Conservation (phyloP, 1,140 invertebrate species). For the Proctacanthus coquilletti region DNA sequence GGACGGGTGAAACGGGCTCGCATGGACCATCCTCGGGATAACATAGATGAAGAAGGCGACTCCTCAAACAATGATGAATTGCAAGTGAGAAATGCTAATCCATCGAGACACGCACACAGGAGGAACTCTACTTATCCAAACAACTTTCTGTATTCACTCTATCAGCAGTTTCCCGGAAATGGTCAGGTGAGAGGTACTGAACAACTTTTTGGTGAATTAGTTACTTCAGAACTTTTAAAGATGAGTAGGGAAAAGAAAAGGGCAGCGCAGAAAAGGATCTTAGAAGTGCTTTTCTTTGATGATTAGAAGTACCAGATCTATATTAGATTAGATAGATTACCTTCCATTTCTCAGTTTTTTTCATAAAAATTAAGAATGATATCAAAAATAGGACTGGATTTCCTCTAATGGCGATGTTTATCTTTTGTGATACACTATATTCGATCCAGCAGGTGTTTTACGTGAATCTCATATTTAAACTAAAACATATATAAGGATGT, state of each 20-base stretch:
- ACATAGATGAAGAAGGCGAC: slow-evolving; percentile 1
- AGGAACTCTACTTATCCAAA: slow-evolving; percentile 22
- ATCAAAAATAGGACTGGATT: no score
- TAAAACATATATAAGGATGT: no score
- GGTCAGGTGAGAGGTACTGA: slow-evolving; percentile 16
- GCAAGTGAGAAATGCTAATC: no score
- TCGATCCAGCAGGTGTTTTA: no score
- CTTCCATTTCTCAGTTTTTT: no score
- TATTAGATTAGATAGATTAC: neutral
- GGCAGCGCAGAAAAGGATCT: slow-evolving; percentile 23
- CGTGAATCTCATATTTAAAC: no score
- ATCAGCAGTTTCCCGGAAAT: slow-evolving; percentile 24
- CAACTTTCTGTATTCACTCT: slow-evolving; percentile 27
- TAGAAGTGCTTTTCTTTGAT: slow-evolving; percentile 29
- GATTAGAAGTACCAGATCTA: slow-evolving; percentile 7
- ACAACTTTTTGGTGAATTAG: slow-evolving; percentile 25
- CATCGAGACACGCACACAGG: no score
- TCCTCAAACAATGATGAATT: slow-evolving; percentile 18
- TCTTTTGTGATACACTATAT: no score
- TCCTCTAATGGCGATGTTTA: no score
- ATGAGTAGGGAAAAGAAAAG: slow-evolving; percentile 28
- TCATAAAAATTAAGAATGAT: no score
- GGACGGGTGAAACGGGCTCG: slow-evolving; percentile 7
- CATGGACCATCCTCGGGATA: slow-evolving; percentile 2
- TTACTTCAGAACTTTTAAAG: slow-evolving; percentile 26